A percentile compares a stretch with the other conserved stretches of the same genome.
phyloP scores from a whole-genome alignment of 2,888 invertebrate genomes.

The Calliphora vomitoria region DNA sequence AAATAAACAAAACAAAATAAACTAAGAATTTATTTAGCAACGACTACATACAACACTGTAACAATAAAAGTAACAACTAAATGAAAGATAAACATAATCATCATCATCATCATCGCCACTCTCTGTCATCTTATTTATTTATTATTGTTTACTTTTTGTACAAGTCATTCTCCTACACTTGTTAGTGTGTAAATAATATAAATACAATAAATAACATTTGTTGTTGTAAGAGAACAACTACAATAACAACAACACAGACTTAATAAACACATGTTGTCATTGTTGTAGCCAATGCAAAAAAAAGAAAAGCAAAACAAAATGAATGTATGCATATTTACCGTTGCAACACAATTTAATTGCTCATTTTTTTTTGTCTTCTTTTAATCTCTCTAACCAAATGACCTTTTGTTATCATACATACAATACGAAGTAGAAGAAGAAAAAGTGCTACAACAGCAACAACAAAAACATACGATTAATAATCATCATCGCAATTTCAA shows the following conservation, averaged over 20 bases:
- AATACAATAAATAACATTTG: background rate
- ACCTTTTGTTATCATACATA: conserved; percentile 64
- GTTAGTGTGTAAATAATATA: background rate
- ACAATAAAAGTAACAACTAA: background rate
- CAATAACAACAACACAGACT: background rate
- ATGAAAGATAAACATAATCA: background rate
- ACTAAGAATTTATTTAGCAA: background rate
- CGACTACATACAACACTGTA: background rate
- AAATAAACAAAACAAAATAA: conserved; percentile 17
- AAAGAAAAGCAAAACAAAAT: background rate
- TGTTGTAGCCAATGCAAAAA: background rate
- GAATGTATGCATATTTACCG: background rate
- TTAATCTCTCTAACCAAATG: conserved; percentile 53
- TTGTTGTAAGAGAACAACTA: background rate
- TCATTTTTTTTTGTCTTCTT: background rate
- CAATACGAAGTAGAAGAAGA: background rate
- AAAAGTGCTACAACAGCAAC: conserved; percentile 36
- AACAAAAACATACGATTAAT: background rate
- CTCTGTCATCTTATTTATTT: background rate
- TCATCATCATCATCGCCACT: background rate
- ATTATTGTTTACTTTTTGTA: background rate
- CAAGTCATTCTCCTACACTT: conserved; percentile 14
- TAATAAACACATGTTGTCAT: background rate
- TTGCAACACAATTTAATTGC: conserved; percentile 40
- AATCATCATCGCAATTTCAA: background rate